A percentile compares a stretch with the other conserved stretches of the same genome.
Evolutionary conservation across 2,888 invertebrate species (phyloP).

Genomic region (Catocala nupta): DNA sequence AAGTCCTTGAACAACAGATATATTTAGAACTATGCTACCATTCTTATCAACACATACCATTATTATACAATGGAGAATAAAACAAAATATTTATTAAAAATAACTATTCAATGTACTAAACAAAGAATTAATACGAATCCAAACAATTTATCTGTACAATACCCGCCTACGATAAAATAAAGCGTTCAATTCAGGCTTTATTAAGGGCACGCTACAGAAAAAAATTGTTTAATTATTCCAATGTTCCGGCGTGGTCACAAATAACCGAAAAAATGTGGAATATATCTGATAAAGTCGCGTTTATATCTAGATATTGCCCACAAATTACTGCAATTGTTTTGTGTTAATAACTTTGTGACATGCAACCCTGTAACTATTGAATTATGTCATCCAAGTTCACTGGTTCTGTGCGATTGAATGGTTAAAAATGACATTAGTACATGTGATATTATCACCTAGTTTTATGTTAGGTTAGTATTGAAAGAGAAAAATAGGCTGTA

Average conservation of each 20-base stretch:
- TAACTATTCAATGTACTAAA: too few relatives aligned
- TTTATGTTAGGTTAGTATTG: too few relatives aligned
- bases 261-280: conserved; percentile 51
- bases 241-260: conserved; percentile 36
- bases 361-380: conserved; percentile 53
- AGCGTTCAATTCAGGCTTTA: conserved; percentile 47
- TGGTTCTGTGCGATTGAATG: conserved; percentile 6
- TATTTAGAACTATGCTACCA: too few relatives aligned
- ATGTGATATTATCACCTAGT: too few relatives aligned
- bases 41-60: too few relatives aligned
- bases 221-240: conserved; percentile 71
- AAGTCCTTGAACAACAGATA: too few relatives aligned
- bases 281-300: conserved; percentile 68
- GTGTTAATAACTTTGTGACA: conserved; percentile 70
- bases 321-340: conserved; percentile 78
- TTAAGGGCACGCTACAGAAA: conserved; percentile 56
- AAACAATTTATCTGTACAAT: background rate
- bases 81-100: too few relatives aligned
- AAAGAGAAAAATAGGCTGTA: too few relatives aligned
- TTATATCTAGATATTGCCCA: conserved; percentile 71
- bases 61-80: too few relatives aligned
- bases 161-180: conserved; percentile 38
- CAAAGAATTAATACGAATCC: background rate
- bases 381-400: conserved; percentile 26
- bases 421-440: conserved; percentile 1